Evolutionary conservation across 2,888 invertebrate species (phyloP).

Genomic region (Gymnoscelis rufifasciata): DNA sequence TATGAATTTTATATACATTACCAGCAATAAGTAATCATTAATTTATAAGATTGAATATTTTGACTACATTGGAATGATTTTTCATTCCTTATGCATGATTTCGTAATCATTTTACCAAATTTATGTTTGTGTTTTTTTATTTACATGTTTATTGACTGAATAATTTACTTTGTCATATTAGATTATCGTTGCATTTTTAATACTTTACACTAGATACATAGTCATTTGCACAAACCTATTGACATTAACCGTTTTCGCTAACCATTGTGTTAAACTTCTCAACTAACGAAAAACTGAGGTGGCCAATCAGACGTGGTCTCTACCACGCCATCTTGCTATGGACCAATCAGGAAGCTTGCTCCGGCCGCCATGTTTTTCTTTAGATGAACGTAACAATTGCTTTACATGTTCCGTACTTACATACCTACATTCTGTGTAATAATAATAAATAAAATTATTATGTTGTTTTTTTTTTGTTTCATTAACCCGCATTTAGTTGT

Average conservation of each 20-base stretch:
- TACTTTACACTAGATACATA: no score
- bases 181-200: no score
- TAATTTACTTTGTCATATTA: no score
- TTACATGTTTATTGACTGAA: no score
- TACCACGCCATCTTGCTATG: constrained; percentile 1
- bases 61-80: no score
- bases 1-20: no score
- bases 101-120: not conserved
- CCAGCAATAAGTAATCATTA: no score
- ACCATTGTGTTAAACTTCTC: not conserved
- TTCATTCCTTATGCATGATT: no score
- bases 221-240: not conserved
- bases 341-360: constrained; percentile 8
- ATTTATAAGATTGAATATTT: no score
- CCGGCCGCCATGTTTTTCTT: constrained; percentile 2
- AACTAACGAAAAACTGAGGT: constrained; percentile 6
- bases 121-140: not conserved
- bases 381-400: constrained; percentile 4
- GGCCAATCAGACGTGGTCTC: constrained; percentile 8
- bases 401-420: constrained; percentile 15
- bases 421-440: constrained; percentile 21
- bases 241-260: no score
- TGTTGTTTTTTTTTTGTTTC: constrained; percentile 24
- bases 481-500: constrained; percentile 17
- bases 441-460: constrained; percentile 15